Conservation (phyloP, 2,113 vertebrate species). For the Cyanoderma ruficeps region DNA sequence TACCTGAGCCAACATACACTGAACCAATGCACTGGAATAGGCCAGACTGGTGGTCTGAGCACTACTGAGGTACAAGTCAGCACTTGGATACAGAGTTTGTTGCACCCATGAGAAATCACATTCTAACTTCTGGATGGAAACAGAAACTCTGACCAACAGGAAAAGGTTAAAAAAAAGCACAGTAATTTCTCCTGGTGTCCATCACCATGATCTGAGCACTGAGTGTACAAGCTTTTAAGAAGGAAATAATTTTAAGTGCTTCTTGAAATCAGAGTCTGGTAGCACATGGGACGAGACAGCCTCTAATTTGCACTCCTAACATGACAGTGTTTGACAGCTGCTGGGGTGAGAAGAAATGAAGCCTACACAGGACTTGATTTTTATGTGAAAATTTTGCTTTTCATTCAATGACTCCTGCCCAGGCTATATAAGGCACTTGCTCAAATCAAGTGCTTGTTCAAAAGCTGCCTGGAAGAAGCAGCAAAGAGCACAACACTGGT, state of each 20-base stretch:
- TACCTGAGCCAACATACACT: neutral
- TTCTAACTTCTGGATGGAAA: neutral
- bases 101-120: neutral
- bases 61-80: neutral
- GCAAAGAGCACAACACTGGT: neutral
- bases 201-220: neutral
- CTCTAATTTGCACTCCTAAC: neutral
- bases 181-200: neutral
- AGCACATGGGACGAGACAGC: fast-evolving
- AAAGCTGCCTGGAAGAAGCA: neutral
- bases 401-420: neutral
- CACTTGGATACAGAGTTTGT: fast-evolving
- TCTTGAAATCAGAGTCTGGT: neutral
- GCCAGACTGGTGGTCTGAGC: neutral
- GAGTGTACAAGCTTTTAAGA: neutral
- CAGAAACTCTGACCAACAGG: neutral
- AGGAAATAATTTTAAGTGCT: neutral
- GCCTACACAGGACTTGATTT: neutral
- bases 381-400: neutral
- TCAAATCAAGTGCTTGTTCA: neutral
- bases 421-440: neutral
- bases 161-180: neutral
- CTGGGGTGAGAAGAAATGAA: neutral
- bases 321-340: neutral
- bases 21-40: neutral